A percentile compares a stretch with the other conserved stretches of the same genome.
phyloP scores from a whole-genome alignment of 2,113 vertebrate species.

The Gopherus evgoodei region DNA sequence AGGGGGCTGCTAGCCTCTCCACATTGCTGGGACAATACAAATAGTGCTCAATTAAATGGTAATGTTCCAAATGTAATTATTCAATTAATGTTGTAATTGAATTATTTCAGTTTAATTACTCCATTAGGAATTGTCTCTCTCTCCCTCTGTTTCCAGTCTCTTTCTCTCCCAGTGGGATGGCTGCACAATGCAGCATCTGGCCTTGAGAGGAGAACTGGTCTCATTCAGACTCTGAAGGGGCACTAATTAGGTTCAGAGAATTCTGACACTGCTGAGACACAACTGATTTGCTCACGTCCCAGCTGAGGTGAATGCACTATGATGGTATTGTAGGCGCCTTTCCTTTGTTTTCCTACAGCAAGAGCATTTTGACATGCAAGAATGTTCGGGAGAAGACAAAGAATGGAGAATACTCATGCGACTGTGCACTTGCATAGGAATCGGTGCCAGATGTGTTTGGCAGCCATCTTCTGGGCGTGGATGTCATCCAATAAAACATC shows the following conservation, averaged over 20 bases:
- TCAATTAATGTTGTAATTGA: constrained; percentile 59
- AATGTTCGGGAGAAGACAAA: background rate
- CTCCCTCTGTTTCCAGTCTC: background rate
- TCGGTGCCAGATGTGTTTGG: background rate
- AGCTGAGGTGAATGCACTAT: background rate
- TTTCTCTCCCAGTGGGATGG: constrained; percentile 3
- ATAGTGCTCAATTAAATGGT: constrained; percentile 54
- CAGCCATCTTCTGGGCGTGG: background rate
- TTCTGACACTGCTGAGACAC: background rate
- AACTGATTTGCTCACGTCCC: background rate
- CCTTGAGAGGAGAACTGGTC: background rate
- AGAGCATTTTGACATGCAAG: background rate
- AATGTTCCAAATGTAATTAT: constrained; percentile 49
- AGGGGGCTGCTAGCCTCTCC: background rate
- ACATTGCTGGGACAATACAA: constrained; percentile 40
- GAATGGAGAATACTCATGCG: background rate
- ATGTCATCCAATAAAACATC: background rate
- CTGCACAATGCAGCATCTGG: constrained; percentile 23
- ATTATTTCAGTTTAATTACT: constrained; percentile 64
- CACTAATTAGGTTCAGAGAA: background rate
- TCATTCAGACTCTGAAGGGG: background rate
- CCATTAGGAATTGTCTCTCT: constrained; percentile 20
- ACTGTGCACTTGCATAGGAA: background rate
- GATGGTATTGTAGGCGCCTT: background rate
- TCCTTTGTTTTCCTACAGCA: background rate